Conservation (phyloP, 2,113 vertebrate genomes). For the Lophotis ruficrista region DNA sequence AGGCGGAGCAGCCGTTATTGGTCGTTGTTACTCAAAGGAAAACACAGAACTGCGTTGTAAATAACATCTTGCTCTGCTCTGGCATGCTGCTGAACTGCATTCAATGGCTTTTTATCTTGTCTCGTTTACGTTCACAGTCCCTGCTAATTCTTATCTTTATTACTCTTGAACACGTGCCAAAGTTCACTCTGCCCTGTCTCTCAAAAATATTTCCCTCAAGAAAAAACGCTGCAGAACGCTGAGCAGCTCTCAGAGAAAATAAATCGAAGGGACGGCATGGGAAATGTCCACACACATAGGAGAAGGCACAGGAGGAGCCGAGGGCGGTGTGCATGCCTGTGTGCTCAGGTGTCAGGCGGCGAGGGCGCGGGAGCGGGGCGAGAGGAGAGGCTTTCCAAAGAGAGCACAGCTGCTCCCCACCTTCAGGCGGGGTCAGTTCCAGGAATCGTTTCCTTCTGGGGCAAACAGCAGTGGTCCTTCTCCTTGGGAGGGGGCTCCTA, state of each 20-base stretch:
- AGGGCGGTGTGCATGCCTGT: neutral
- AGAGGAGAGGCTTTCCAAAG: neutral
- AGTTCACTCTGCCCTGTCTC: neutral
- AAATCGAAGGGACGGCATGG: neutral
- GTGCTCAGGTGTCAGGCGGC: fast-evolving
- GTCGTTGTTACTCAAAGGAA: neutral
- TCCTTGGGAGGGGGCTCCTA: neutral
- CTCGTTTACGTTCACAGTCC: neutral
- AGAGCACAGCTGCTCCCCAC: neutral
- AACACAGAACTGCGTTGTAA: neutral
- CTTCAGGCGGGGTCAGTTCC: neutral
- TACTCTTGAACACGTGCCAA: neutral
- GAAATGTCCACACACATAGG: neutral
- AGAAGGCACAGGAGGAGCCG: neutral
- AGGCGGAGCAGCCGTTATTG: neutral
- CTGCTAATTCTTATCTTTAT: slow-evolving; percentile 39
- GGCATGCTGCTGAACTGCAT: neutral
- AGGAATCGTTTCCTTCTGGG: neutral
- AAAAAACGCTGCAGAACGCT: neutral
- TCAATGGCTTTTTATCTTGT: slow-evolving; percentile 25
- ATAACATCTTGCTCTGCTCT: neutral
- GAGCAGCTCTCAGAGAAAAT: neutral
- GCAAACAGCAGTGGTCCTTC: neutral
- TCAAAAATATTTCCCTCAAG: neutral
- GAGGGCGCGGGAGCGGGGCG: neutral